Conservation (phyloP, 1,140 invertebrate genomes). For the Cyclina sinensis region DNA sequence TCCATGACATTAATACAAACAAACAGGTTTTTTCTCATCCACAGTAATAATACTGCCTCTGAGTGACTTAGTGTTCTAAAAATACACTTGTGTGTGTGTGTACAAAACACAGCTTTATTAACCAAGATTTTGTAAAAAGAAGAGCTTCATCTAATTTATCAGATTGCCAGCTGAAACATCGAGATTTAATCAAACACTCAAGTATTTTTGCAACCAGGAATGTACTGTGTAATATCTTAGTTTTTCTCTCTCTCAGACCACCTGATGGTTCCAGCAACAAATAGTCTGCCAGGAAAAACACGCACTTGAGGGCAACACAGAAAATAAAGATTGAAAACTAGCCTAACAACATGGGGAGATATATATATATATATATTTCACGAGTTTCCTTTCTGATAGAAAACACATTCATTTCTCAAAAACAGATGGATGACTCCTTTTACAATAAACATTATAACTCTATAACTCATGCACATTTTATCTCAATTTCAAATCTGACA, state of each 20-base stretch:
- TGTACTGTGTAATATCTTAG: constrained; percentile 21
- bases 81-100: background rate
- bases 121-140: background rate
- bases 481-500: too few species aligned
- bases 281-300: constrained; percentile 25
- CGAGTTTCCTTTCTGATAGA: background rate
- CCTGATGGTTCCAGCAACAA: constrained; percentile 20
- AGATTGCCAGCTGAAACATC: background rate
- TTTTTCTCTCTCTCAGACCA: background rate
- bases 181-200: constrained; percentile 25
- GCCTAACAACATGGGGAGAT: background rate
- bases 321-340: constrained; percentile 8
- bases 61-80: background rate
- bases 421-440: background rate
- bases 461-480: background rate
- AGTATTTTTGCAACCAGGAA: constrained; percentile 32
- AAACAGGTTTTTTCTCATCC: background rate
- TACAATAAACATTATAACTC: background rate
- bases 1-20: background rate
- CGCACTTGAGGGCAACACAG: background rate
- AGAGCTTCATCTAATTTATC: background rate
- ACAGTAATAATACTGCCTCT: background rate
- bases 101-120: constrained; percentile 4
- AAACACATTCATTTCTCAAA: background rate
- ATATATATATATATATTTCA: too few species aligned